Percentiles rank a stretch among this genome's conserved stretches.
Evolutionary conservation across 1,140 invertebrate genomes (phyloP).

Genomic region (Melanaphis sacchari): DNA sequence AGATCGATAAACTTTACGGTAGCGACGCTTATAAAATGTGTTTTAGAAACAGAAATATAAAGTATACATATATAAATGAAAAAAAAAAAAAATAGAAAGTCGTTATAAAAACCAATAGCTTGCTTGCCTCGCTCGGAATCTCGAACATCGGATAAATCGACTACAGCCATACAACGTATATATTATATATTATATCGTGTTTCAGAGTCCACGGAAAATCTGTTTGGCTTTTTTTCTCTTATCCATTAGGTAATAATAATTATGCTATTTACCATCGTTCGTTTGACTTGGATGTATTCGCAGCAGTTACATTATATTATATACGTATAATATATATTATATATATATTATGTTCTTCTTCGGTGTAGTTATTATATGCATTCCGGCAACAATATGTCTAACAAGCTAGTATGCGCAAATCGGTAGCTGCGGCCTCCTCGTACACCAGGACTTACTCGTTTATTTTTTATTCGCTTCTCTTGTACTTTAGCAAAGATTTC

Average conservation of each 20-base stretch:
- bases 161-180: neutral
- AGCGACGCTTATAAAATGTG: neutral
- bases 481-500: neutral
- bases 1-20: constrained; percentile 1
- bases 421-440: neutral
- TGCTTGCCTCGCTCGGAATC: neutral
- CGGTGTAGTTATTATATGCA: neutral
- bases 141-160: neutral
- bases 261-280: neutral
- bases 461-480: neutral
- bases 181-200: neutral
- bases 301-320: neutral
- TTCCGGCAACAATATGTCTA: neutral
- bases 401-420: neutral
- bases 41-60: neutral
- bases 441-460: neutral
- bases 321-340: too few species aligned
- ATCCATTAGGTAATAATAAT: neutral
- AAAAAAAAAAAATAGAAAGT: neutral
- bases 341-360: neutral
- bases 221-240: neutral
- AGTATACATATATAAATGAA: neutral
- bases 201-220: neutral
- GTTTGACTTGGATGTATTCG: neutral
- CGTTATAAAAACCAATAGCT: neutral